A percentile compares a stretch with the other conserved stretches of the same genome.
phyloP scores from a whole-genome alignment of 1,140 invertebrate genomes.

The Rhyacophila brunnea region DNA sequence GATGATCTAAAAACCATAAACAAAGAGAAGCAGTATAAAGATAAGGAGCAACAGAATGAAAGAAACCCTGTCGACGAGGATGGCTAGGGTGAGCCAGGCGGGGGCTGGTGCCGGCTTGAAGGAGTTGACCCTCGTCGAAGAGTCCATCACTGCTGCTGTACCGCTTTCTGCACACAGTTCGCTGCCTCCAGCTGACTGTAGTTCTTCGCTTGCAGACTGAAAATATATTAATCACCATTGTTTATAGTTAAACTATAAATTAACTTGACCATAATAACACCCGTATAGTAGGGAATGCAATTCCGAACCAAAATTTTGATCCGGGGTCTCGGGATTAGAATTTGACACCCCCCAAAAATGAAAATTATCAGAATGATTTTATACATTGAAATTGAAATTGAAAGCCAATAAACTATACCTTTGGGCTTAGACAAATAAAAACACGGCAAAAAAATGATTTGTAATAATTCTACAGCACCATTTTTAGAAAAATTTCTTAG shows the following conservation, averaged over 20 bases:
- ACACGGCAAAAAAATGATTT: too few species aligned
- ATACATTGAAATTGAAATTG: too few species aligned
- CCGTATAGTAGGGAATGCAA: too few species aligned
- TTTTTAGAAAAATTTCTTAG: too few species aligned
- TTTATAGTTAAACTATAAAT: background rate
- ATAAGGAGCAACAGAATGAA: slow-evolving; percentile 58
- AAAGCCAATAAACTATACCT: too few species aligned
- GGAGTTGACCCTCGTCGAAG: background rate
- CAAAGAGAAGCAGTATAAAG: slow-evolving; percentile 54
- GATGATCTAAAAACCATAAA: slow-evolving; percentile 43
- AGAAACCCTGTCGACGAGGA: slow-evolving; percentile 59
- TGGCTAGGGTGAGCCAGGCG: slow-evolving; percentile 63
- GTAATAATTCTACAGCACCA: too few species aligned
- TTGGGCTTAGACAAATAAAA: too few species aligned
- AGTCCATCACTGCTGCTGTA: background rate
- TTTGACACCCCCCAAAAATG: too few species aligned
- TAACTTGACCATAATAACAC: background rate
- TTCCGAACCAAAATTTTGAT: too few species aligned
- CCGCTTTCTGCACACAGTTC: background rate
- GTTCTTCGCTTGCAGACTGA: slow-evolving; percentile 27
- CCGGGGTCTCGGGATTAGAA: too few species aligned
- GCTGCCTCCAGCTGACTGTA: slow-evolving; percentile 16
- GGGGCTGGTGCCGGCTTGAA: slow-evolving; percentile 38
- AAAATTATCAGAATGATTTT: too few species aligned
- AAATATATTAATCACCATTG: background rate